Base-by-base conservation (phyloP, 2,797 vertebrate species). In the Lates japonicus region DNA sequence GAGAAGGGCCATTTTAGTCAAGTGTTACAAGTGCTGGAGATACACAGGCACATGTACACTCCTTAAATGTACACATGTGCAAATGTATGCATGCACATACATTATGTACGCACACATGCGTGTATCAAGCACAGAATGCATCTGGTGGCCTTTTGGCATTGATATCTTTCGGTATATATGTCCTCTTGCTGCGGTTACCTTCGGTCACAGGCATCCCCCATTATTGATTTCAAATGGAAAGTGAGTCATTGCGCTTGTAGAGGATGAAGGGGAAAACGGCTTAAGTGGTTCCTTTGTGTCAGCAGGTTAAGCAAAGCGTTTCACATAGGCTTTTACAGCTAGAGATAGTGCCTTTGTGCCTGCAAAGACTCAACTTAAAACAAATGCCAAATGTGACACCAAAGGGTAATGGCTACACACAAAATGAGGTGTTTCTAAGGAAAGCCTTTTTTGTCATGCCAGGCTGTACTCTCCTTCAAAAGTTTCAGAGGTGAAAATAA, bases 221-320 rank as follows among this genome's bases (percentile, higher is more conserved):
- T 91, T 93, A 94, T 92, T 90, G 91, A 95, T 94, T 91, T 94
- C 81, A 91, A 89, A 91, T 92, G 88, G 92, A 93, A 93, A 91
- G 87, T 90, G 90, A 93, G 90, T 90, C 90, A 92, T 86, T 87
- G 89, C 48, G 54, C 84, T 84, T 69, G 73, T 84, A 86, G 81
- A 89, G 69, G 77, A 93, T 91, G 87, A 93, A 92, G 90, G 85
- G 80, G 86, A 88, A 90, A 93, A 88, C 31, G 62, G 87, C 90
- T 93, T 94, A 94, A 94, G 91, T 93, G 91, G 88, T 94, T 91
- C 86, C 80, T 91, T 92, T 90, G 90, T 93, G 93, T 95, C 92
- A 90, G 90, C 90, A 90, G 93, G 92, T 94, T 94, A 94, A 94
- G 90, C 91, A 91, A 90, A 90, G 84, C 85, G 64, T 94, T 94